Evolutionary conservation across 2,888 invertebrate genomes (phyloP).

Genomic region (Pyralis farinalis): DNA sequence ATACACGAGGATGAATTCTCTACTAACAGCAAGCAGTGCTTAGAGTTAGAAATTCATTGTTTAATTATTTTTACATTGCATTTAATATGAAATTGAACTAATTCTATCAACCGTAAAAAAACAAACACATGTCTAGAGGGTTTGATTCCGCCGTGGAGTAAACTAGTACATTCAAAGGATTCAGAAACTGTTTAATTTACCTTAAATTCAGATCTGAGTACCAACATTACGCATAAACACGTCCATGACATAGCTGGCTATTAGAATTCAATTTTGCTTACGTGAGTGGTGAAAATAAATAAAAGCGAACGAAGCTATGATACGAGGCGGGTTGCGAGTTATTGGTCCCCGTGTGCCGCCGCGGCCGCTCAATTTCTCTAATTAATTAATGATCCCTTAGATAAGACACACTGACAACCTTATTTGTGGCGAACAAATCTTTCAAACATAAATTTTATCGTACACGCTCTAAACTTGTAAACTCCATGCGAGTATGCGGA

Average conservation of each 20-base stretch:
- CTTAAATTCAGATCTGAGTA: too few species aligned
- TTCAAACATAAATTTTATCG: slow-evolving; percentile 76
- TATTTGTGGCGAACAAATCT: slow-evolving; percentile 81
- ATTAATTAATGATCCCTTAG: slow-evolving; percentile 80
- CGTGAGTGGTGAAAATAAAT: slow-evolving; percentile 79
- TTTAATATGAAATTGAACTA: too few species aligned
- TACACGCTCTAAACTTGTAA: slow-evolving; percentile 77
- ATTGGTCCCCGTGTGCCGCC: slow-evolving; percentile 73
- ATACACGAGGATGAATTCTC: too few species aligned
- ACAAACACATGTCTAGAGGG: too few species aligned
- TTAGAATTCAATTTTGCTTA: slow-evolving; percentile 76
- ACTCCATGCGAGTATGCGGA: slow-evolving; percentile 54
- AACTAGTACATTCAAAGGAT: too few species aligned
- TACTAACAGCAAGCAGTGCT: too few species aligned
- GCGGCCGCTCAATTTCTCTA: slow-evolving; percentile 79
- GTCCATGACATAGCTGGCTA: slow-evolving; percentile 38
- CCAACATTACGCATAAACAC: slow-evolving; percentile 34
- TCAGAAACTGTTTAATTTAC: too few species aligned
- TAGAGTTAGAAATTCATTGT: too few species aligned
- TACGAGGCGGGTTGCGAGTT: slow-evolving; percentile 78
- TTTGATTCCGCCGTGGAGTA: too few species aligned
- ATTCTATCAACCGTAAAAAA: too few species aligned
- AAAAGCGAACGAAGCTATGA: slow-evolving; percentile 72
- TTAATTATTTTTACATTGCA: too few species aligned
- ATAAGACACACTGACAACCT: slow-evolving; percentile 78